Conservation (phyloP, 1,140 invertebrate genomes). For the Drosophila triauraria region DNA sequence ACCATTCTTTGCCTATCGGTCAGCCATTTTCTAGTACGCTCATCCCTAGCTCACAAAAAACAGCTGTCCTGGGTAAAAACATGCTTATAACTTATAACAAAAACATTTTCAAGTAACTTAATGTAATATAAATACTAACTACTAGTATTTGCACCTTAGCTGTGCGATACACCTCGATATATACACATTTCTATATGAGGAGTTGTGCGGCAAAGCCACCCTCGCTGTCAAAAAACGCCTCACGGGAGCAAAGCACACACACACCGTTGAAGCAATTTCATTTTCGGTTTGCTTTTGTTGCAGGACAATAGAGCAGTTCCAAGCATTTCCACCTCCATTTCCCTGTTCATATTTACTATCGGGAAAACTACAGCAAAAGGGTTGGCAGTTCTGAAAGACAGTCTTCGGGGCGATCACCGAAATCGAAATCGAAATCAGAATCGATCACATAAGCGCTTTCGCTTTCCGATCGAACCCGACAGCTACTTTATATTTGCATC, state of each 20-base stretch:
- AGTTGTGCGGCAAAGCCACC: constrained; percentile 34
- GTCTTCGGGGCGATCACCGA: constrained; percentile 5
- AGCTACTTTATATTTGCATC: background rate
- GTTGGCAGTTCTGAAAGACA: background rate
- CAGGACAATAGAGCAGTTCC: constrained; percentile 16
- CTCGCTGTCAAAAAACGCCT: constrained; percentile 23
- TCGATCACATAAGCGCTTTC: constrained; percentile 3
- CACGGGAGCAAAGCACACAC: constrained; percentile 22
- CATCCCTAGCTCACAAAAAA: too few relatives aligned
- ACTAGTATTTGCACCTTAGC: background rate
- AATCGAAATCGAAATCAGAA: background rate
- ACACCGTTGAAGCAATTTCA: constrained; percentile 27
- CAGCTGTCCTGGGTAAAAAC: too few relatives aligned
- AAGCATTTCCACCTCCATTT: constrained; percentile 3
- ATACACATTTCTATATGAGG: constrained; percentile 9
- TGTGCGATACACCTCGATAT: constrained; percentile 18
- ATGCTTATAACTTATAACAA: too few relatives aligned
- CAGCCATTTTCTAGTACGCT: too few relatives aligned
- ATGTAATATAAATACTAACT: background rate
- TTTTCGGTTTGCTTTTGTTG: constrained; percentile 29
- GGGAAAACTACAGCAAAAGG: constrained; percentile 19
- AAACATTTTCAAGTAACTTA: too few relatives aligned
- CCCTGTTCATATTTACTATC: constrained; percentile 19
- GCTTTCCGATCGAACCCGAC: background rate
- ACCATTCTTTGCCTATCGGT: too few relatives aligned